These are phyloP conservation scores for Heloderma charlesbogerti DNA, from an alignment of 2,113 vertebrate species.

Conservation along the genomic window DNA sequence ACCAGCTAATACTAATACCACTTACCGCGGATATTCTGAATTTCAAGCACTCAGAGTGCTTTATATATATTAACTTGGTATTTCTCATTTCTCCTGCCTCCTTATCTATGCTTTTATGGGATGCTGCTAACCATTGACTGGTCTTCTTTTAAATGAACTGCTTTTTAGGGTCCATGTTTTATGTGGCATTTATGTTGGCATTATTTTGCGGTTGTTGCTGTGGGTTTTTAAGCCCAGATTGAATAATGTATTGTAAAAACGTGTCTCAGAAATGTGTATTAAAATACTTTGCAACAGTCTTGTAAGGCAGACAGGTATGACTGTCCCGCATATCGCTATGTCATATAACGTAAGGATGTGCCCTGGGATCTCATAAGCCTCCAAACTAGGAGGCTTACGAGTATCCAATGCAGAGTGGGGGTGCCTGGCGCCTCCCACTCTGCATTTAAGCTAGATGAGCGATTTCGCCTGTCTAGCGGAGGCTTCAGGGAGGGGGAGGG, in stretches of 20 bases:
- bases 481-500: too few relatives aligned
- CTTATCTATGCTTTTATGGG: neutral
- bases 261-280: neutral
- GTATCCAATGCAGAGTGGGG: too few relatives aligned
- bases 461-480: too few relatives aligned
- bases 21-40: neutral
- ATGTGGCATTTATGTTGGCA: neutral
- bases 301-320: neutral
- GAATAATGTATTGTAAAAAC: neutral
- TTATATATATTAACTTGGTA: neutral
- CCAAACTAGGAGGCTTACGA: too few relatives aligned
- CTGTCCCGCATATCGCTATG: slow-evolving; percentile 13
- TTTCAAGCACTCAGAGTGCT: neutral
- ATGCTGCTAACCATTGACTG: neutral
- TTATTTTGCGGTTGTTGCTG: neutral
- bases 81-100: neutral
- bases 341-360: slow-evolving; percentile 12
- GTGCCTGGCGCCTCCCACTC: too few relatives aligned
- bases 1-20: neutral
- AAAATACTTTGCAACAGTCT: neutral
- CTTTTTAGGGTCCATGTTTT: neutral
- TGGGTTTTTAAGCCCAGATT: neutral
- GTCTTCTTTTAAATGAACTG: neutral
- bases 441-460: too few relatives aligned
- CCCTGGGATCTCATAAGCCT: too few relatives aligned